Evolutionary conservation across 1,140 invertebrate species (phyloP), one percentile per base, ranked within the genome.

Genomic region (Trichogramma pretiosum): DNA sequence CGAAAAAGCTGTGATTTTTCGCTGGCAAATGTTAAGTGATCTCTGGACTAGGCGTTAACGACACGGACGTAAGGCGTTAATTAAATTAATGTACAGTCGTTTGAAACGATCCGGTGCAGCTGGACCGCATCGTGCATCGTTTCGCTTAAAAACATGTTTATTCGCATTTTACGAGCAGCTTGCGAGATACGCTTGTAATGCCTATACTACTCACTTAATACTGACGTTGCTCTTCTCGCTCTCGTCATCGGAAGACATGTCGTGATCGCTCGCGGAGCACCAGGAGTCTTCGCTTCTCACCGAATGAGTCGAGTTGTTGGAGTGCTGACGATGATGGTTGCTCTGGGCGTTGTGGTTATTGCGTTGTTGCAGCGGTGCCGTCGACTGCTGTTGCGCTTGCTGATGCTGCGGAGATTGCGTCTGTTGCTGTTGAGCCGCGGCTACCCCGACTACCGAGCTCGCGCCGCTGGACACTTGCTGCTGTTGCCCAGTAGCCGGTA

Each of bases 201-300:
- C 37, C 37, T 23, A 48, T 33, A n/a, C n/a, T 45, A 66, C 70
- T 70, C 62, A 78, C 77, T 77, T 78, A 62, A 71, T 72, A 63
- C 71, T 73, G 59, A 75, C 67, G 60, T 68, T 72, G 58, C 74
- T 76, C 59, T 75, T 72, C 56, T 77, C 77, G 59, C 77, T 79
- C 59, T 80, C 78, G 41, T 79, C 78, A 54, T 77, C 77, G 8
- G 77, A 79, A 24, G 77, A 79, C 32, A 76, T 65, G 50, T 79
- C 78, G 53, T 74, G 74, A 52, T 79, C 78, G n/a, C 76, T 77
- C 13, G 75, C 76, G 7, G 77, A 79, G 58, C 77, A 77, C 72
- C 75, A 77, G 46, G 74, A 76, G 49, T 77, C 76, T 52, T 77
- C 75, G 52, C 74, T 76, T 54, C 74, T 72, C 11, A 64, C 64